Evolutionary conservation across 2,113 vertebrate species (phyloP).

Genomic region (Noturus placidus): DNA sequence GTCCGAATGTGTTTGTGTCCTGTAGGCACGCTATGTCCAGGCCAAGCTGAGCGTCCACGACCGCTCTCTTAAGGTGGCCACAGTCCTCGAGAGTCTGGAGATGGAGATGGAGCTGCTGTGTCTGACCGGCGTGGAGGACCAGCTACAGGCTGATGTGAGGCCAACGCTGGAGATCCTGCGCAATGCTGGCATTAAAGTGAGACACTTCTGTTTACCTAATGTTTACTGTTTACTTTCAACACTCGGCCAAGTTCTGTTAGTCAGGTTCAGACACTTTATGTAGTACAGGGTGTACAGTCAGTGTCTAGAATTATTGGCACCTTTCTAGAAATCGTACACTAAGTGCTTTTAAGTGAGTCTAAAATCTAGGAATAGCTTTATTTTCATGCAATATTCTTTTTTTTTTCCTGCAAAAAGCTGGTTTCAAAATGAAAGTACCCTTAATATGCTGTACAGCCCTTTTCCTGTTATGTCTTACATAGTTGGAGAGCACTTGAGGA

Average conservation of each 20-base stretch:
- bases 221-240: slow-evolving; percentile 3
- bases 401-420: too few species aligned
- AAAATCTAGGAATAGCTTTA: background rate
- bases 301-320: background rate
- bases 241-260: background rate
- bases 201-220: background rate
- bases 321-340: background rate
- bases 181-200: slow-evolving; percentile 95
- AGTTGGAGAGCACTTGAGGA: background rate
- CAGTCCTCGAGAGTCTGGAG: slow-evolving; percentile 94
- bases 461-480: background rate
- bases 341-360: background rate
- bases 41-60: slow-evolving; percentile 96
- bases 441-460: background rate
- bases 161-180: slow-evolving; percentile 94
- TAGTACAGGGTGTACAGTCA: background rate
- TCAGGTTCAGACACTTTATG: background rate
- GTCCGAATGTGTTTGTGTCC: slow-evolving; percentile 1
- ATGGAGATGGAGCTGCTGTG: slow-evolving; percentile 99
- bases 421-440: background rate
- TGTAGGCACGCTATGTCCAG: slow-evolving; percentile 89
- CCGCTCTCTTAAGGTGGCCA: slow-evolving; percentile 94
- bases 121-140: slow-evolving; percentile 93
- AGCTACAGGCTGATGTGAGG: slow-evolving; percentile 89
- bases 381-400: background rate